Conservation (phyloP, 1,140 invertebrate genomes). For the Hirudo medicinalis region DNA sequence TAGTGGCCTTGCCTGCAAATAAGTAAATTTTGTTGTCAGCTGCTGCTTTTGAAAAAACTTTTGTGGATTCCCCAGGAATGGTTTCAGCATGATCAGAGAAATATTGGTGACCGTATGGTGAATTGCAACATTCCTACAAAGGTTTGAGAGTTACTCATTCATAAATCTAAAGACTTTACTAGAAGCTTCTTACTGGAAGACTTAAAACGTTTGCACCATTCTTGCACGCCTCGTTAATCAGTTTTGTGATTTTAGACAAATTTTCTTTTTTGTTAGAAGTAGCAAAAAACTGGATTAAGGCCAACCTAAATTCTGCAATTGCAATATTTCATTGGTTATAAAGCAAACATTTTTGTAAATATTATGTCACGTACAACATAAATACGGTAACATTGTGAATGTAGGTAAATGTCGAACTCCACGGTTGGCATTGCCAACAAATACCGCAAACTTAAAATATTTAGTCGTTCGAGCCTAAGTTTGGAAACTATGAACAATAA, state of each 20-base stretch:
- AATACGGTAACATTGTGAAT: no score
- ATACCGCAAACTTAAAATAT: no score
- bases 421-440: no score
- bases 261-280: conserved; percentile 61
- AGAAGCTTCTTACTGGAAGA: conserved; percentile 49
- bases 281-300: conserved; percentile 64
- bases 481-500: no score
- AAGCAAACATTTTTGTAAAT: no score
- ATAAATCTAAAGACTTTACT: neutral
- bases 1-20: conserved; percentile 51
- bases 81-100: conserved; percentile 73
- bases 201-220: conserved; percentile 62
- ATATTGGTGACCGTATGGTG: conserved; percentile 75
- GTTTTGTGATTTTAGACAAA: conserved; percentile 53
- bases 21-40: conserved; percentile 64
- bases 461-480: no score
- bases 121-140: conserved; percentile 79
- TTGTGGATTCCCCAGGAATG: conserved; percentile 57
- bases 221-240: conserved; percentile 60
- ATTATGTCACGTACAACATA: no score
- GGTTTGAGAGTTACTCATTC: neutral
- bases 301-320: conserved; percentile 44
- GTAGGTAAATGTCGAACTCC: no score
- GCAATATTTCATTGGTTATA: no score
- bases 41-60: conserved; percentile 57